Percentiles rank a stretch among this genome's conserved stretches.
Conservation (phyloP, 2,888 invertebrate genomes). For the Xestia xanthographa region DNA sequence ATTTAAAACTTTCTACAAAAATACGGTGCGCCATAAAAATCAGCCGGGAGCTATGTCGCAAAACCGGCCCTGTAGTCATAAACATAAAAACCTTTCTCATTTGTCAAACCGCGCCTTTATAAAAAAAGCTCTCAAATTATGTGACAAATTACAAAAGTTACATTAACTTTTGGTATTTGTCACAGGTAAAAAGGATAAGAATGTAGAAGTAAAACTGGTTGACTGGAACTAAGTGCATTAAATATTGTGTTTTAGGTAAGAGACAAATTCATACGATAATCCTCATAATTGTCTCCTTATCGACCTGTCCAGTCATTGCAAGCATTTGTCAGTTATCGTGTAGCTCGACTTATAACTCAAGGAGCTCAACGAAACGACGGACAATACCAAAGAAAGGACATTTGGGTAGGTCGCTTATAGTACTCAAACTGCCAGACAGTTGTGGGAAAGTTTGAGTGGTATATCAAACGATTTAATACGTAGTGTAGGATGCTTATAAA, state of each 20-base stretch:
- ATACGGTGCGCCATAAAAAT: constrained; percentile 40
- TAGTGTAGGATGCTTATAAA: too few species aligned
- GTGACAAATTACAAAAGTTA: constrained; percentile 59
- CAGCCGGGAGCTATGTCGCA: not conserved
- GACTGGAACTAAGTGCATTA: not conserved
- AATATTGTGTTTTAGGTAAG: not conserved
- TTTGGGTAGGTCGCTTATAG: too few species aligned
- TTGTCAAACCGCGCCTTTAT: constrained; percentile 68
- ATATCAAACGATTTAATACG: too few species aligned
- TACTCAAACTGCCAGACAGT: too few species aligned
- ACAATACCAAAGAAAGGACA: too few species aligned
- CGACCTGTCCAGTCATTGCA: too few species aligned
- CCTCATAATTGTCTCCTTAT: too few species aligned
- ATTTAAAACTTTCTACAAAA: constrained; percentile 43
- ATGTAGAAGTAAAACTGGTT: not conserved
- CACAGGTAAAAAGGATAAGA: not conserved
- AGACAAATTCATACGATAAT: too few species aligned
- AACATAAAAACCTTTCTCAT: constrained; percentile 65
- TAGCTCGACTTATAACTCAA: too few species aligned
- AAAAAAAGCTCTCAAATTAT: constrained; percentile 68
- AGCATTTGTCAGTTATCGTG: too few species aligned
- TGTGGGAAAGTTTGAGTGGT: too few species aligned
- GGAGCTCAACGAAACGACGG: too few species aligned
- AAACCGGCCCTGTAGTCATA: constrained; percentile 40
- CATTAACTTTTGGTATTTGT: constrained; percentile 20